Conservation (phyloP, 2,113 vertebrate genomes). For the Pseudopodoces humilis region DNA sequence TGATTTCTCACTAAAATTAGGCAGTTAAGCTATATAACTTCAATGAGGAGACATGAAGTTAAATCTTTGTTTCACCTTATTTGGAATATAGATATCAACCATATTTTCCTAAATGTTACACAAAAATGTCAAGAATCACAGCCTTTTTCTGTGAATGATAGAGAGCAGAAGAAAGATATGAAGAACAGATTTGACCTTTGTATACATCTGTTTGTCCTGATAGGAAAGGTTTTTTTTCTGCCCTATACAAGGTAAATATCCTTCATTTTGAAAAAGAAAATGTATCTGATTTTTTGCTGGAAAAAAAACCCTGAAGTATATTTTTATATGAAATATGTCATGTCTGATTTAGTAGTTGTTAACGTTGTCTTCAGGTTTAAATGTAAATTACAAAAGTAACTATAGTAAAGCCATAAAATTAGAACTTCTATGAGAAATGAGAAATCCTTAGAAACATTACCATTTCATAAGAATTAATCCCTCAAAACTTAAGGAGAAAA, state of each 20-base stretch:
- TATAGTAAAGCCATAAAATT: background rate
- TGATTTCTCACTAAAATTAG: background rate
- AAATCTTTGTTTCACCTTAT: background rate
- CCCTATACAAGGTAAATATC: background rate
- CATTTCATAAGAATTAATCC: background rate
- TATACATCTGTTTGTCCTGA: background rate
- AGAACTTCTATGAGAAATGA: background rate
- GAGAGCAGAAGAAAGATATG: background rate
- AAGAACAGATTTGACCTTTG: background rate
- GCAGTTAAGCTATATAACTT: background rate
- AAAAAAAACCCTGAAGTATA: fast-evolving
- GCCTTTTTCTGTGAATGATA: background rate
- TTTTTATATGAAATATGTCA: background rate
- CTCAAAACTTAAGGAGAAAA: background rate
- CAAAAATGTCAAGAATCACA: background rate
- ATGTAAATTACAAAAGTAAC: background rate
- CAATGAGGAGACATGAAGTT: background rate
- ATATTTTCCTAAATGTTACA: background rate
- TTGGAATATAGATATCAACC: background rate
- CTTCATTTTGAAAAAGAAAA: background rate
- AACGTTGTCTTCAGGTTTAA: background rate
- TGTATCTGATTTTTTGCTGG: background rate
- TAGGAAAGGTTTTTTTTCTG: background rate
- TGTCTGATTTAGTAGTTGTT: background rate
- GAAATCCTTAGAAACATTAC: background rate